A percentile compares a stretch with the other conserved stretches of the same genome.
phyloP scores from a whole-genome alignment of 2,888 invertebrate genomes.

The Parapristionchus giblindavisi region DNA sequence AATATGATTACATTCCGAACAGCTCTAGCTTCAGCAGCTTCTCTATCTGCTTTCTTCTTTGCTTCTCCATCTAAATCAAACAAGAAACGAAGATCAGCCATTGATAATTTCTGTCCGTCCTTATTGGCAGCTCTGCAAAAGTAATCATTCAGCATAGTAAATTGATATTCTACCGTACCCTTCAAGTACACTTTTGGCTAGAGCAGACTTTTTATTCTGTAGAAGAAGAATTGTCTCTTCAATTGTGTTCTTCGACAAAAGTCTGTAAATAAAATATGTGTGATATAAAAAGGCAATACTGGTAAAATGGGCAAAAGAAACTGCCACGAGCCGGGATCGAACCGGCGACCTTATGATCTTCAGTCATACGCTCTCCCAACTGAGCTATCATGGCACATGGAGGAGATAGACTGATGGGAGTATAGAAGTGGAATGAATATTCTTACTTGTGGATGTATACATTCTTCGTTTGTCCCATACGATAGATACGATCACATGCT shows the following conservation, averaged over 20 bases:
- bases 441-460: conserved; percentile 84
- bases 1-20: conserved; percentile 12
- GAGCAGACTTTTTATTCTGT: conserved; percentile 82
- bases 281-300: not conserved
- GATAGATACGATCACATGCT: conserved; percentile 90
- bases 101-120: conserved; percentile 59
- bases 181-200: conserved; percentile 75
- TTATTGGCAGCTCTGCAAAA: conserved; percentile 55
- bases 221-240: conserved; percentile 85
- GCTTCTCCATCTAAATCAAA: conserved; percentile 48
- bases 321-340: not conserved
- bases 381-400: not conserved
- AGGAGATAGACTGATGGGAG: not conserved
- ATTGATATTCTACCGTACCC: conserved; percentile 52
- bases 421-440: not conserved
- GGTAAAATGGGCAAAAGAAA: not conserved
- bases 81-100: conserved; percentile 59
- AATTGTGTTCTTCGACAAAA: conserved; percentile 85
- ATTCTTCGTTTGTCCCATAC: conserved; percentile 85
- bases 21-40: not conserved
- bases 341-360: too few species aligned
- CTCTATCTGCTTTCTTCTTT: conserved; percentile 29
- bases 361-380: too few species aligned
- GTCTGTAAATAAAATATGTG: conserved; percentile 72
- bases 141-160: not conserved